Percentiles rank a stretch among this genome's conserved stretches.
These are phyloP conservation scores for Luehdorfia chinensis DNA, from an alignment of 1,140 invertebrate genomes.

Conservation along the genomic window DNA sequence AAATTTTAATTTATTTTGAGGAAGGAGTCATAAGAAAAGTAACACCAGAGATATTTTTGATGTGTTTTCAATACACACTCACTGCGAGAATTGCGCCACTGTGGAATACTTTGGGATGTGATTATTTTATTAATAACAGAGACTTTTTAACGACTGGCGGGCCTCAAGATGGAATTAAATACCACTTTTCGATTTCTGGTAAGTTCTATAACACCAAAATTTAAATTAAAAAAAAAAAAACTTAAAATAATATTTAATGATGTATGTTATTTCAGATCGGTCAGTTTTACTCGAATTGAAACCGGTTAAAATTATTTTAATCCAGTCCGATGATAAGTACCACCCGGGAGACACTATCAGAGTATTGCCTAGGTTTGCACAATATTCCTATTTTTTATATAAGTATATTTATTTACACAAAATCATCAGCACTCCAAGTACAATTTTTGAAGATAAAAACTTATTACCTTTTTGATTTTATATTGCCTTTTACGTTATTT, in stretches of 20 bases:
- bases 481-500: no score
- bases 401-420: neutral
- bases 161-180: constrained; percentile 57
- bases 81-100: constrained; percentile 63
- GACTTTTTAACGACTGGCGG: constrained; percentile 54
- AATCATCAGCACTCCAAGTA: neutral
- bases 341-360: constrained; percentile 46
- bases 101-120: constrained; percentile 64
- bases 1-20: constrained; percentile 32
- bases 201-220: constrained; percentile 21
- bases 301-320: constrained; percentile 52
- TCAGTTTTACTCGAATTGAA: constrained; percentile 38
- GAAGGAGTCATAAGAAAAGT: constrained; percentile 41
- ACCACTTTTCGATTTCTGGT: constrained; percentile 49
- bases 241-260: neutral
- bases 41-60: constrained; percentile 47
- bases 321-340: constrained; percentile 37
- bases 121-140: constrained; percentile 66
- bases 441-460: no score
- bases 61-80: constrained; percentile 69
- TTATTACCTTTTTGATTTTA: no score
- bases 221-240: neutral
- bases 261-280: constrained; percentile 30
- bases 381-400: constrained; percentile 6
- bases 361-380: constrained; percentile 60